Evolutionary conservation across 2,113 vertebrate genomes (phyloP).

Genomic region (Cisticola juncidis): DNA sequence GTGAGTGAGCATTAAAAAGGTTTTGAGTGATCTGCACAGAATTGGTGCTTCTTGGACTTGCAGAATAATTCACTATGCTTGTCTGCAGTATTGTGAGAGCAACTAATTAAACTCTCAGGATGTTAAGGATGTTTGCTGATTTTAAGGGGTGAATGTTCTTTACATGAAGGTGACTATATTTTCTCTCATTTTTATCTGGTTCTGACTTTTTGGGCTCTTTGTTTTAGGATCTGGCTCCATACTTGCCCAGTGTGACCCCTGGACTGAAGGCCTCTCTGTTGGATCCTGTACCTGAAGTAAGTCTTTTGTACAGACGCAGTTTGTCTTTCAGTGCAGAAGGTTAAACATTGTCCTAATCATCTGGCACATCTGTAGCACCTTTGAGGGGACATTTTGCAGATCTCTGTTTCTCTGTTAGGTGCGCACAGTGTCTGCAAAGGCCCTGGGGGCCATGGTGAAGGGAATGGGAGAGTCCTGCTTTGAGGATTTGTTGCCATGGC

Average conservation of each 20-base stretch:
- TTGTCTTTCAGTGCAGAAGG: neutral
- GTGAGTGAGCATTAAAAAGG: neutral
- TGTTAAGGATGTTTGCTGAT: neutral
- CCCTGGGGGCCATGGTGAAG: slow-evolving; percentile 98
- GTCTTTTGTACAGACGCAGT: neutral
- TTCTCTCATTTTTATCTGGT: neutral
- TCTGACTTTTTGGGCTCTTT: neutral
- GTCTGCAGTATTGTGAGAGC: neutral
- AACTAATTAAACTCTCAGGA: neutral
- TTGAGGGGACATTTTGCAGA: neutral
- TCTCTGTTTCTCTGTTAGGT: slow-evolving; percentile 75
- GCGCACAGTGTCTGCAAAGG: slow-evolving; percentile 95
- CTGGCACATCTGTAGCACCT: neutral
- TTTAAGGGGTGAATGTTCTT: neutral
- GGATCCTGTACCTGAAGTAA: slow-evolving; percentile 96
- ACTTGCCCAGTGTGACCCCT: slow-evolving; percentile 94
- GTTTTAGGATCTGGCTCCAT: slow-evolving; percentile 92
- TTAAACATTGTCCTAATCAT: neutral
- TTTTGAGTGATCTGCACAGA: neutral
- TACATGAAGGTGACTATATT: neutral
- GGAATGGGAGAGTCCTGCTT: slow-evolving; percentile 98
- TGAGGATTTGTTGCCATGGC: slow-evolving; percentile 94
- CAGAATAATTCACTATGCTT: neutral
- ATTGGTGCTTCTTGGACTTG: neutral
- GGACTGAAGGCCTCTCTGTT: slow-evolving; percentile 93